Evolutionary conservation across 2,888 invertebrate species (phyloP).

Genomic region (Mycalesis mineus): DNA sequence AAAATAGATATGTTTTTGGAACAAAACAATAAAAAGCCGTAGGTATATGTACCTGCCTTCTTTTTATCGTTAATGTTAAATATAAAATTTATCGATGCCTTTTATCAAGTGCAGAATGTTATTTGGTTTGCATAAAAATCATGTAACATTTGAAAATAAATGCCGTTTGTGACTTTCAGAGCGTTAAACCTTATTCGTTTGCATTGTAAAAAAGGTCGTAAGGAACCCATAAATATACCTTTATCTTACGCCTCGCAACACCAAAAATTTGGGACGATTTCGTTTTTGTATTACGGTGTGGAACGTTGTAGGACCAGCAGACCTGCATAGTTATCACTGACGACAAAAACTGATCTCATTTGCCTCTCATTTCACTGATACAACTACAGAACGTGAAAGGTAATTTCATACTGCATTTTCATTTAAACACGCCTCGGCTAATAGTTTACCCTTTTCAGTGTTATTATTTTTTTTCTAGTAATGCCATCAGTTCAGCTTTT

Average conservation of each 20-base stretch:
- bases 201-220: slow-evolving; percentile 27
- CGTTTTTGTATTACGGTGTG: slow-evolving; percentile 52
- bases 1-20: not conserved
- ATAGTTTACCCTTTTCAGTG: slow-evolving; percentile 69
- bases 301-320: slow-evolving; percentile 40
- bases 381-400: slow-evolving; percentile 68
- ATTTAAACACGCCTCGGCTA: slow-evolving; percentile 61
- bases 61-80: slow-evolving; percentile 17
- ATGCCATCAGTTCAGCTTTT: slow-evolving; percentile 34
- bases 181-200: slow-evolving; percentile 22
- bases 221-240: slow-evolving; percentile 32
- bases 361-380: slow-evolving; percentile 1
- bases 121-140: slow-evolving; percentile 21
- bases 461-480: slow-evolving; percentile 45
- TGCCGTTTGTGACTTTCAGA: slow-evolving; percentile 18
- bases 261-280: slow-evolving; percentile 41
- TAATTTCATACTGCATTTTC: slow-evolving; percentile 75
- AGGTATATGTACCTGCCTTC: not conserved
- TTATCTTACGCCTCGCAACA: slow-evolving; percentile 32
- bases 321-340: slow-evolving; percentile 28
- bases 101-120: slow-evolving; percentile 22
- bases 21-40: not conserved
- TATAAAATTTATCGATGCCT: slow-evolving; percentile 19
- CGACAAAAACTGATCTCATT: slow-evolving; percentile 68
- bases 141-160: slow-evolving; percentile 23